Conservation (phyloP, 2,797 vertebrate species). For the Arrhamphus sclerolepis region DNA sequence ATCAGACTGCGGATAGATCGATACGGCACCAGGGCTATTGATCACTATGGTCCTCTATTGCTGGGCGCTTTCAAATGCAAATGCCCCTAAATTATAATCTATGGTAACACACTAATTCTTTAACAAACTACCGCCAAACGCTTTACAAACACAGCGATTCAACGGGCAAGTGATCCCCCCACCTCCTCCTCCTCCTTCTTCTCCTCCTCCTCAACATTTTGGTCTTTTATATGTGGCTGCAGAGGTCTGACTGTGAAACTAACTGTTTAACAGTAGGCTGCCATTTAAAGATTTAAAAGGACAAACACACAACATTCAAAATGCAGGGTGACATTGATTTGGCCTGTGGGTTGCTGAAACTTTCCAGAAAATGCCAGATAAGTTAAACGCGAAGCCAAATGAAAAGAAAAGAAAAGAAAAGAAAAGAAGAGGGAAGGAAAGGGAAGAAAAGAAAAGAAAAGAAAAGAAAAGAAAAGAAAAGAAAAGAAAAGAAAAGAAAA, state of each 20-base stretch:
- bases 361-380: conserved; percentile 41
- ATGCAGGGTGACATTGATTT: conserved; percentile 58
- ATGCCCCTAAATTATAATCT: conserved; percentile 80
- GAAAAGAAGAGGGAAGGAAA: neutral
- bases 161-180: conserved; percentile 31
- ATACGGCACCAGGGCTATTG: conserved; percentile 78
- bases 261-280: conserved; percentile 39
- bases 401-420: neutral
- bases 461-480: too few relatives aligned
- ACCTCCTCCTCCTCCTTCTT: neutral
- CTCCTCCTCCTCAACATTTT: conserved; percentile 16
- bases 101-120: conserved; percentile 78
- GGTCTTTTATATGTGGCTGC: conserved; percentile 37
- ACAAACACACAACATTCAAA: conserved; percentile 58
- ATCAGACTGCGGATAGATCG: conserved; percentile 81
- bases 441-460: neutral
- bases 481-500: too few relatives aligned
- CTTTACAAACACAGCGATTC: conserved; percentile 68
- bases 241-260: conserved; percentile 40
- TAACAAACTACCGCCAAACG: conserved; percentile 77
- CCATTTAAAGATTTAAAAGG: conserved; percentile 62
- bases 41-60: conserved; percentile 77
- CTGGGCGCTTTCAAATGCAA: conserved; percentile 79
- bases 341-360: conserved; percentile 45
- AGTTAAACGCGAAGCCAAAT: conserved; percentile 28